Conservation (phyloP, 2,888 invertebrate genomes). For the Andrena haemorrhoa region DNA sequence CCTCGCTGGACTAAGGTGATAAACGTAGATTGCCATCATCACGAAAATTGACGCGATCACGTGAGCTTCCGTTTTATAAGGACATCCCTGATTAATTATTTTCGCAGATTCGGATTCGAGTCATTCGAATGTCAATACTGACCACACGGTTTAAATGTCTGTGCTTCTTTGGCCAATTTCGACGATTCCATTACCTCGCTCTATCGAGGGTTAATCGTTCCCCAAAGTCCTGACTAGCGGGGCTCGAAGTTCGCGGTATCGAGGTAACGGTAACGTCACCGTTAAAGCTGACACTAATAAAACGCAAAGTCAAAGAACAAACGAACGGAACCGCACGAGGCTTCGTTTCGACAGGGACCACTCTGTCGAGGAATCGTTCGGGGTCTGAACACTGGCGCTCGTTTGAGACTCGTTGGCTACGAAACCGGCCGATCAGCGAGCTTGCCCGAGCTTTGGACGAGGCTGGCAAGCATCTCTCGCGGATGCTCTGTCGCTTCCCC, state of each 20-base stretch:
- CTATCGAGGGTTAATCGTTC: neutral
- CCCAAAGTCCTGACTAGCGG: neutral
- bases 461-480: slow-evolving; percentile 44
- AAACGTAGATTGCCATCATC: neutral
- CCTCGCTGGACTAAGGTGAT: neutral
- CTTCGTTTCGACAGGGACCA: slow-evolving; percentile 16
- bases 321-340: slow-evolving; percentile 10
- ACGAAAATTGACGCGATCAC: neutral
- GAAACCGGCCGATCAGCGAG: slow-evolving; percentile 71
- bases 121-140: no score
- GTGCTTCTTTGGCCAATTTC: neutral
- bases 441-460: slow-evolving; percentile 78
- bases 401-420: slow-evolving; percentile 60
- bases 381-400: slow-evolving; percentile 17
- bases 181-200: neutral
- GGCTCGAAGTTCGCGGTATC: neutral
- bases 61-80: no score
- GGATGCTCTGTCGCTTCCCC: slow-evolving; percentile 23
- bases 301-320: slow-evolving; percentile 13
- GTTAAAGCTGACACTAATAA: slow-evolving; percentile 11
- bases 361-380: slow-evolving; percentile 1
- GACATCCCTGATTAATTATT: no score
- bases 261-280: neutral
- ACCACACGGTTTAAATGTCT: no score
- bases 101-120: no score